Percentiles rank a stretch among this genome's conserved stretches.
Conservation (phyloP, 2,888 invertebrate species). For the Lithophane ornitopus region DNA sequence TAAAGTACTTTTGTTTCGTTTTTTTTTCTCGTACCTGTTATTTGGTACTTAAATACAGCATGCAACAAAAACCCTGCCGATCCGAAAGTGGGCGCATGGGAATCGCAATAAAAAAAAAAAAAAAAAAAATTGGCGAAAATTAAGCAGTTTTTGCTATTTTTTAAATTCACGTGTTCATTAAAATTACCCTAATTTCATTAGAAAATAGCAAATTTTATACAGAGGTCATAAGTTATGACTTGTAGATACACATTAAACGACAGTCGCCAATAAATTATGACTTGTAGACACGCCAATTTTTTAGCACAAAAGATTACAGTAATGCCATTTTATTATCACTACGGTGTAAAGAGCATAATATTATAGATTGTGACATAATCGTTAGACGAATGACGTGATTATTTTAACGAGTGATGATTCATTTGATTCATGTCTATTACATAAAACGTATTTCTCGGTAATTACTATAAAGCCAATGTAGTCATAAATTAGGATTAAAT, state of each 20-base stretch:
- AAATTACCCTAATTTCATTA: too few species aligned
- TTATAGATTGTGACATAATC: conserved; percentile 61
- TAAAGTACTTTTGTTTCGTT: background rate
- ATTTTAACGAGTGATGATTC: conserved; percentile 56
- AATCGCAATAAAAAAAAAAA: too few species aligned
- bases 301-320: background rate
- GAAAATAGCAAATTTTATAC: too few species aligned
- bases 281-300: too few species aligned
- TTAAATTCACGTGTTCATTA: too few species aligned
- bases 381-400: conserved; percentile 38
- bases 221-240: too few species aligned
- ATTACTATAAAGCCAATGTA: conserved; percentile 18
- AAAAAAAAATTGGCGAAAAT: too few species aligned
- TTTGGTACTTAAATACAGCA: background rate
- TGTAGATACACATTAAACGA: too few species aligned
- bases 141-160: too few species aligned
- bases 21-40: background rate
- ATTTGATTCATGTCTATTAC: conserved; percentile 34
- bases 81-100: too few species aligned
- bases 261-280: too few species aligned
- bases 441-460: conserved; percentile 18
- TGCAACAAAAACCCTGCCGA: too few species aligned
- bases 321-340: conserved; percentile 37
- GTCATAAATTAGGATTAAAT: conserved; percentile 37
- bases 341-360: conserved; percentile 18